Conservation (phyloP, 1,140 invertebrate species). For the Sogatella furcifera region DNA sequence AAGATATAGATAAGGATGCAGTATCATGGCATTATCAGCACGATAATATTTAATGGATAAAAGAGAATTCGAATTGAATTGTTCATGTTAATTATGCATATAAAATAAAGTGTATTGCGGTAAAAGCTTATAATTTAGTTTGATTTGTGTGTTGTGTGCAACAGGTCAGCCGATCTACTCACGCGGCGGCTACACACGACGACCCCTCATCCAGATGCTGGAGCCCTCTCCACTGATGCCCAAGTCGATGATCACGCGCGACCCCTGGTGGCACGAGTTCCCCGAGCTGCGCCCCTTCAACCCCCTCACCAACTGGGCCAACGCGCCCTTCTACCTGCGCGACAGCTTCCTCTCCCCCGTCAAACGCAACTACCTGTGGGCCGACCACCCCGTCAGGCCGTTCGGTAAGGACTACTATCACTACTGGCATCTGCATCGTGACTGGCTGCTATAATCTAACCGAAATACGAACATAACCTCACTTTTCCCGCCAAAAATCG, state of each 20-base stretch:
- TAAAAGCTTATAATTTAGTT: no score
- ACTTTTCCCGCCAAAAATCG: no score
- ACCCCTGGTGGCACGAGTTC: conserved; percentile 77
- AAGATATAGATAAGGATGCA: no score
- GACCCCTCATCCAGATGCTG: conserved; percentile 59
- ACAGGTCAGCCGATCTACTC: conserved; percentile 60
- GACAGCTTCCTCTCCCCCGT: conserved; percentile 79
- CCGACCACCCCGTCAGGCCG: conserved; percentile 75
- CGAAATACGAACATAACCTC: no score
- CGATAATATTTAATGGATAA: no score
- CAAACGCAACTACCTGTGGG: conserved; percentile 79
- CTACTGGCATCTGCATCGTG: no score
- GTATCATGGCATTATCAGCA: no score
- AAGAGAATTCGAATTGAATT: no score
- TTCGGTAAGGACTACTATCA: conserved; percentile 48
- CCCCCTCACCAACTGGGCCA: conserved; percentile 37
- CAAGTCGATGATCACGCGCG: conserved; percentile 62
- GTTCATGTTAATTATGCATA: no score
- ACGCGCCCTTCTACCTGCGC: conserved; percentile 59
- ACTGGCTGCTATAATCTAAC: no score
- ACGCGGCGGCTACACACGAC: conserved; percentile 44
- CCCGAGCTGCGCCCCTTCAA: conserved; percentile 63
- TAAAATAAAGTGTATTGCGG: no score
- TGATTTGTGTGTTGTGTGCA: conserved; percentile 1
- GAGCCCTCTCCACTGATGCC: conserved; percentile 64